These are phyloP conservation scores for Anthrax anthrax DNA, from an alignment of 2,888 invertebrate genomes.

Conservation along the genomic window DNA sequence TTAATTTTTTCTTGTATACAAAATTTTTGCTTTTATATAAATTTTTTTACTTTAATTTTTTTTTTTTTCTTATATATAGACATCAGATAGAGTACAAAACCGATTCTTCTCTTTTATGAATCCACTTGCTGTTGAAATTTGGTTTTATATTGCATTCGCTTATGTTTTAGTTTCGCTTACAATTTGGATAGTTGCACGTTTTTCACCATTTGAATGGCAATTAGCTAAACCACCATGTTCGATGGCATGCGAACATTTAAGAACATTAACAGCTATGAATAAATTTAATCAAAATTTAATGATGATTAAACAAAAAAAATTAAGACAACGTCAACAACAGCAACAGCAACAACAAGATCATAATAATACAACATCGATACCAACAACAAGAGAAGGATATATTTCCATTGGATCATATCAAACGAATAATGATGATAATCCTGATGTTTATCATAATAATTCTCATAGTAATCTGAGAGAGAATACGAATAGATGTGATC, in stretches of 20 bases:
- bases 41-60: neutral
- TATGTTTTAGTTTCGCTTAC: constrained; percentile 66
- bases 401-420: neutral
- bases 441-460: neutral
- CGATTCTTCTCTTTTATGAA: constrained; percentile 72
- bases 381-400: neutral
- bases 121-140: constrained; percentile 71
- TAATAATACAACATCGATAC: neutral
- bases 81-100: constrained; percentile 48
- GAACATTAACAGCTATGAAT: neutral
- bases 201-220: constrained; percentile 73
- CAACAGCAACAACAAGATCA: neutral
- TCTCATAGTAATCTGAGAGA: no score
- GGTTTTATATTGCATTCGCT: constrained; percentile 64
- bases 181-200: constrained; percentile 72
- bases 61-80: constrained; percentile 16
- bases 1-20: no score
- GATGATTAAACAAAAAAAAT: neutral
- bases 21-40: no score
- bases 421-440: neutral
- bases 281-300: neutral
- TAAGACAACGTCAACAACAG: neutral
- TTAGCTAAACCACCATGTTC: constrained; percentile 41
- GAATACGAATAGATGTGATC: neutral
- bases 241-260: constrained; percentile 1